phyloP scores from a whole-genome alignment of 2,113 vertebrate species.

The Enhydra lutris region DNA sequence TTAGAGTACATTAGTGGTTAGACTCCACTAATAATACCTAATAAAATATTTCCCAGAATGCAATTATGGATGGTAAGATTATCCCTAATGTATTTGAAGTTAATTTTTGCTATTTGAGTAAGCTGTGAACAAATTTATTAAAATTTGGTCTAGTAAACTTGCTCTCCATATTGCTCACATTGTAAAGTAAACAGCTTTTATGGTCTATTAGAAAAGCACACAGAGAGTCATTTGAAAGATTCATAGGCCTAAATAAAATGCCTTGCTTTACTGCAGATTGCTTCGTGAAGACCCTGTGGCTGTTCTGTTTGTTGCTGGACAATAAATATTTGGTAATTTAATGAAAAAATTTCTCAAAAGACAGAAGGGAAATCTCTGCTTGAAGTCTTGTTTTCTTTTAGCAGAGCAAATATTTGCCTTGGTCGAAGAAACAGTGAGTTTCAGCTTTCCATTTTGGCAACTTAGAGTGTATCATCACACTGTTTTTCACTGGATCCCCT shows the following conservation, averaged over 20 bases:
- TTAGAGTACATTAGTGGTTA: not conserved
- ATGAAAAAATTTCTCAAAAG: not conserved
- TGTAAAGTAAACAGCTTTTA: not conserved
- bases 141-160: not conserved
- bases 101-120: not conserved
- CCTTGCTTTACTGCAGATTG: not conserved
- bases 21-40: not conserved
- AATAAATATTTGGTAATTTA: conserved; percentile 56
- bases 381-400: conserved; percentile 48
- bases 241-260: conserved; percentile 19
- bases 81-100: not conserved
- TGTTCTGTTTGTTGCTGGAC: not conserved
- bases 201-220: not conserved
- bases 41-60: not conserved
- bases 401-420: conserved; percentile 47
- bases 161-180: not conserved
- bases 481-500: not conserved
- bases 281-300: not conserved
- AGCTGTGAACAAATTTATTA: not conserved
- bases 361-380: conserved; percentile 2
- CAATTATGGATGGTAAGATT: not conserved
- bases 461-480: not conserved
- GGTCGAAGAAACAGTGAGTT: conserved; percentile 29
- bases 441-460: conserved; percentile 36
- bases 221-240: not conserved